These are phyloP conservation scores for Coreius guichenoti DNA, from an alignment of 2,797 vertebrate species.

Conservation along the genomic window DNA sequence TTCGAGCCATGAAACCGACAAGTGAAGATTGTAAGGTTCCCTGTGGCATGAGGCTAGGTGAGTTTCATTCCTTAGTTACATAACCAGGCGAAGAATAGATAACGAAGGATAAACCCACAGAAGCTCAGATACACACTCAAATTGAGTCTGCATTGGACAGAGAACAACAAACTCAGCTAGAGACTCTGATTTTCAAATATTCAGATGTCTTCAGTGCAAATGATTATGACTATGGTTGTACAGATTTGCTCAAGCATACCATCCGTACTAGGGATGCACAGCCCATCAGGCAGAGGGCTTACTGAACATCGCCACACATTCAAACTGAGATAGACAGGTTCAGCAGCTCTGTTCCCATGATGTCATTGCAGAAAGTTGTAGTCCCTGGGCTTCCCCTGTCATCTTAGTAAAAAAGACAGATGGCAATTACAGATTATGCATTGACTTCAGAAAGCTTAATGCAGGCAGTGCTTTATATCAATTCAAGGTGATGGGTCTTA, in stretches of 20 bases:
- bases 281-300: no score
- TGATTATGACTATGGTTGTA: slow-evolving; percentile 49
- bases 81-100: slow-evolving; percentile 24
- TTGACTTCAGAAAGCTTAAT: background rate
- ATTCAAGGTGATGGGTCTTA: slow-evolving; percentile 39
- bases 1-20: background rate
- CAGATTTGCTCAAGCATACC: no score
- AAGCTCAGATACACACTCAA: no score
- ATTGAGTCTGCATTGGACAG: background rate
- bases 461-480: slow-evolving; percentile 35
- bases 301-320: no score
- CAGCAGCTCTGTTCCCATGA: no score
- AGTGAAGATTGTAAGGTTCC: slow-evolving; percentile 4
- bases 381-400: no score
- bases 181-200: background rate
- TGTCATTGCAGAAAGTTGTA: no score
- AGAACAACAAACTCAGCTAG: slow-evolving; percentile 12
- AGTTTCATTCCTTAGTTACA: slow-evolving; percentile 32
- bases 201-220: slow-evolving; percentile 27
- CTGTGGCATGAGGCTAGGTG: background rate
- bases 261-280: no score
- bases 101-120: background rate
- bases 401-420: no score
- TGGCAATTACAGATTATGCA: no score
- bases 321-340: no score